Base-by-base conservation (phyloP, 2,888 invertebrate genomes). In the Metopia argyrocephala region DNA sequence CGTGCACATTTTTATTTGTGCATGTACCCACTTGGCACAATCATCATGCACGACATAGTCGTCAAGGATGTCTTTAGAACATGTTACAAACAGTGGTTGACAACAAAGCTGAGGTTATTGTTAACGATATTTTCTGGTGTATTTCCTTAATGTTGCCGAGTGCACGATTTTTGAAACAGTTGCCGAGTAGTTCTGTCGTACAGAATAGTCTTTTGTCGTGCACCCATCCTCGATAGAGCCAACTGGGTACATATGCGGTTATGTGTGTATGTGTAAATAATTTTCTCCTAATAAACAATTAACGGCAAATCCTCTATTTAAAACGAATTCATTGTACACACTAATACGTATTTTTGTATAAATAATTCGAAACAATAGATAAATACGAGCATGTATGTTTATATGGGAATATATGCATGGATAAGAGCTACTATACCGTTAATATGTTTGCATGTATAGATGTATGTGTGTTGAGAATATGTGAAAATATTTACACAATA, bases 231-330 rank as follows among this genome's bases (percentile, higher is more conserved):
- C n/a, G n/a, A n/a, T n/a, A n/a, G n/a, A n/a, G n/a, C n/a, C n/a
- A n/a, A n/a, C n/a, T 50, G 65, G 66, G 38, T 46, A 31, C 6
- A 46, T 46, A 61, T 31, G 57, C 59, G 52, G 28, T 57, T 61
- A 38, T 71, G 57, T 78, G 69, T 65, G 28, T 56, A 64, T 76
- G 70, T 82, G 82, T 79, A 54, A 78, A 64, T 75, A 82, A 76
- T 38, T 87, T 84, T 84, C 86, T 87, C 87, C 89, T 88, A 89
- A 89, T 88, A 86, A 87, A 87, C 85, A 88, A 88, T 88, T 88
- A 88, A 88, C 88, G 85, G 85, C 84, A 87, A 87, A 87, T 87
- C 85, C 85, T 82, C 85, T 85, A 83, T 84, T 84, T 85, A 82
- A 86, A 86, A 84, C 84, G 46, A 27, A 52, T 21, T 61, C 50